These are phyloP conservation scores for Lophius piscatorius DNA, from an alignment of 2,113 vertebrate species.

Conservation along the genomic window DNA sequence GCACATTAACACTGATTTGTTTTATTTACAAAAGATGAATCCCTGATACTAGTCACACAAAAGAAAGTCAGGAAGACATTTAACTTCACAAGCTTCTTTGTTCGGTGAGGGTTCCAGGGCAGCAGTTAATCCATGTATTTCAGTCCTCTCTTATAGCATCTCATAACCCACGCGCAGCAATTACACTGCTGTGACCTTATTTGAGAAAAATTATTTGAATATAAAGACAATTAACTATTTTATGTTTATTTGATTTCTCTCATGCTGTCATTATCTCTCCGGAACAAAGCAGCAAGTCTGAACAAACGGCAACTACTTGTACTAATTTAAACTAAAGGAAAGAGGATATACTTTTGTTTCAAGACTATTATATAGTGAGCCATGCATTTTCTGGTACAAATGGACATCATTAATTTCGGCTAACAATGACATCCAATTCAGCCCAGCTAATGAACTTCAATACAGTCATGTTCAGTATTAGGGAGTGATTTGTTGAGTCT, in stretches of 20 bases:
- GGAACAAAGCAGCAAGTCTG: conserved; percentile 60
- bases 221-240: conserved; percentile 75
- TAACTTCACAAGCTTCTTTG: conserved; percentile 42
- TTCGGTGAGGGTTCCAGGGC: conserved; percentile 45
- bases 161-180: conserved; percentile 48
- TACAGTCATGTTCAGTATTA: conserved; percentile 76
- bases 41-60: conserved; percentile 2
- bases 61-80: conserved; percentile 43
- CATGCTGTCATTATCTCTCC: conserved; percentile 60
- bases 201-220: conserved; percentile 67
- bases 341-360: conserved; percentile 73
- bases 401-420: conserved; percentile 74
- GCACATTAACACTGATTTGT: not conserved
- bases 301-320: conserved; percentile 65
- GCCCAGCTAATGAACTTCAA: conserved; percentile 77
- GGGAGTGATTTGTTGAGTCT: conserved; percentile 76
- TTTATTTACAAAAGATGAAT: not conserved
- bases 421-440: conserved; percentile 79
- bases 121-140: conserved; percentile 54
- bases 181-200: conserved; percentile 63
- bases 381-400: conserved; percentile 68
- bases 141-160: conserved; percentile 34
- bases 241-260: conserved; percentile 76
- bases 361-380: conserved; percentile 69
- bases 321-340: conserved; percentile 69